These are phyloP conservation scores for Cnemophilus loriae DNA, from an alignment of 2,113 vertebrate genomes.

Conservation along the genomic window DNA sequence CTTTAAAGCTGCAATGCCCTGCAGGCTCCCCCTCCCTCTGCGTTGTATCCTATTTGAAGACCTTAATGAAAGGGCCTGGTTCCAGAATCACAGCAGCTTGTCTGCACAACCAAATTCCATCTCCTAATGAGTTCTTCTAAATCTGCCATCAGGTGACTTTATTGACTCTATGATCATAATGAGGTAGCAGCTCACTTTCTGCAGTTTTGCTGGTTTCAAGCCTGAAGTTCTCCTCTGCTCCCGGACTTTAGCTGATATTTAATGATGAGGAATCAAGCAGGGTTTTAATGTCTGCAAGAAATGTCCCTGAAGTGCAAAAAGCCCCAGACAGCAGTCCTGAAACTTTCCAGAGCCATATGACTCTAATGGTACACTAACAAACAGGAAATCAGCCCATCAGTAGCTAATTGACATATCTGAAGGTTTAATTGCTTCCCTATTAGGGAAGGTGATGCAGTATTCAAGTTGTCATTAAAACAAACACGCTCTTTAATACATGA, in stretches of 20 bases:
- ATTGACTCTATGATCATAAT: conserved; percentile 76
- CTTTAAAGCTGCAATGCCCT: conserved; percentile 33
- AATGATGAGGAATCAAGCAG: conserved; percentile 60
- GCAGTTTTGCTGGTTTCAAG: conserved; percentile 36
- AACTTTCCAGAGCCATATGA: conserved; percentile 63
- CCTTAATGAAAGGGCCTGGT: conserved; percentile 64
- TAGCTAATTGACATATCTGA: conserved; percentile 69
- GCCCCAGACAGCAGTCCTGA: conserved; percentile 24
- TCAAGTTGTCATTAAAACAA: conserved; percentile 51
- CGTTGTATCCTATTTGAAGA: conserved; percentile 64
- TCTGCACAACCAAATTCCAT: conserved; percentile 62
- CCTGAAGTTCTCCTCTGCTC: not conserved
- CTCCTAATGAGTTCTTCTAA: conserved; percentile 76
- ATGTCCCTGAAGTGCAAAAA: conserved; percentile 24
- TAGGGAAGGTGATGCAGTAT: conserved; percentile 64
- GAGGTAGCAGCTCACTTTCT: conserved; percentile 68
- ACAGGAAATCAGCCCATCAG: conserved; percentile 65
- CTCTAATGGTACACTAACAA: conserved; percentile 53
- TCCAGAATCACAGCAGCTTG: conserved; percentile 61
- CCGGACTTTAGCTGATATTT: conserved; percentile 46
- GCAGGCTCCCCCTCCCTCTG: conserved; percentile 29
- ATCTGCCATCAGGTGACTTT: conserved; percentile 79
- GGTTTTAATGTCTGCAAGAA: conserved; percentile 58
- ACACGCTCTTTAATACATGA: not conserved
- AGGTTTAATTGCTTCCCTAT: conserved; percentile 71